These are phyloP conservation scores for Emydocephalus ijimae DNA, from an alignment of 2,113 vertebrate genomes.

Conservation along the genomic window DNA sequence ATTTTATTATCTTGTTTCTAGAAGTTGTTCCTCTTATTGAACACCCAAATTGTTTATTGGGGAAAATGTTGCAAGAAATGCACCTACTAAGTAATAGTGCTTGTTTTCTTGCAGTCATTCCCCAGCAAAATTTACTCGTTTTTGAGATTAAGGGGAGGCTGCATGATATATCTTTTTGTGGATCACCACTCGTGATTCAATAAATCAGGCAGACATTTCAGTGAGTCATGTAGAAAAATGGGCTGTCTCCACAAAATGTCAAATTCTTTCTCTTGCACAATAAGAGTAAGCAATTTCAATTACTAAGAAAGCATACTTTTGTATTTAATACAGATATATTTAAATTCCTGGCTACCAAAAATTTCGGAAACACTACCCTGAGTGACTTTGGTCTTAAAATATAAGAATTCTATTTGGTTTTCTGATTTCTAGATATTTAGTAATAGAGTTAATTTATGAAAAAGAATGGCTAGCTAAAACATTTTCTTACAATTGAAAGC, in stretches of 20 bases:
- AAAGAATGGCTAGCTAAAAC: slow-evolving; percentile 1
- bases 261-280: not conserved
- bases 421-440: slow-evolving; percentile 34
- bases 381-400: not conserved
- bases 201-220: not conserved
- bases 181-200: not conserved
- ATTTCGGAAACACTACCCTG: not conserved
- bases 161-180: not conserved
- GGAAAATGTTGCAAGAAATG: not conserved
- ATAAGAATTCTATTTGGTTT: slow-evolving; percentile 13
- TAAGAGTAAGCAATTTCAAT: not conserved
- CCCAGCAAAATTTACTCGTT: not conserved
- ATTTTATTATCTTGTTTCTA: not conserved
- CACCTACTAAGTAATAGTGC: not conserved
- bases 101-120: not conserved
- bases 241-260: not conserved
- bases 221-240: not conserved
- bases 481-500: slow-evolving; percentile 21
- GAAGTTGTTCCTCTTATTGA: slow-evolving; percentile 14
- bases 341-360: not conserved
- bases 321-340: not conserved
- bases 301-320: not conserved
- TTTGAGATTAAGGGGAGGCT: not conserved
- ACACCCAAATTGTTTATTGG: not conserved
- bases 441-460: slow-evolving; percentile 25